Percentiles rank a stretch among this genome's conserved stretches.
Evolutionary conservation across 2,113 vertebrate species (phyloP).

Genomic region (Corvus hawaiiensis): DNA sequence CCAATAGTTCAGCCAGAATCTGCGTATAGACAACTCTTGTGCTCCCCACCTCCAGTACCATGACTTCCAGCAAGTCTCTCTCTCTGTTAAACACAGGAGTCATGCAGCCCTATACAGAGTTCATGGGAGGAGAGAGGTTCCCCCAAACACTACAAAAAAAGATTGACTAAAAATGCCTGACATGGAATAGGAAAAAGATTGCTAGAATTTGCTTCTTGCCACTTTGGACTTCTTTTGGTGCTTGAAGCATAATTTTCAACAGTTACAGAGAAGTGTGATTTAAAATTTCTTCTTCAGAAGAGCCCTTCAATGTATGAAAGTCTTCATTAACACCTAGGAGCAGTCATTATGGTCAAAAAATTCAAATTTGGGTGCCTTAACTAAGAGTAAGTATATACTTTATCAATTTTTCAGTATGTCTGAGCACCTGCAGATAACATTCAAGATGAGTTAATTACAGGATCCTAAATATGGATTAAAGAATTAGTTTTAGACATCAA

Average conservation of each 20-base stretch:
- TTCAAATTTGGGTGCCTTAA: neutral
- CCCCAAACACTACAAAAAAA: neutral
- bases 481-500: slow-evolving; percentile 11
- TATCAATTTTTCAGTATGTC: neutral
- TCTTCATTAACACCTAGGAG: neutral
- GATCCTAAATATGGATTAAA: slow-evolving; percentile 28
- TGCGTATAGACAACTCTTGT: neutral
- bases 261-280: neutral
- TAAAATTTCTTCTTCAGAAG: neutral
- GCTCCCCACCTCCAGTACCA: too few relatives aligned
- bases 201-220: neutral
- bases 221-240: neutral
- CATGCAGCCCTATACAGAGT: neutral
- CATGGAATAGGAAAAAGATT: neutral
- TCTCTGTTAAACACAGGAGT: neutral
- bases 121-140: neutral
- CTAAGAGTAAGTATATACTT: neutral
- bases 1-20: neutral
- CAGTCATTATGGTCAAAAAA: slow-evolving; percentile 11
- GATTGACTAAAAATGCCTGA: neutral
- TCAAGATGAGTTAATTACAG: neutral
- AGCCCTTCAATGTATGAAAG: neutral
- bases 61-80: neutral
- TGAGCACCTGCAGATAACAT: slow-evolving; percentile 29
- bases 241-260: neutral